These are phyloP conservation scores for Dimorphilus gyrociliatus DNA, from an alignment of 2,888 invertebrate genomes.

Conservation along the genomic window DNA sequence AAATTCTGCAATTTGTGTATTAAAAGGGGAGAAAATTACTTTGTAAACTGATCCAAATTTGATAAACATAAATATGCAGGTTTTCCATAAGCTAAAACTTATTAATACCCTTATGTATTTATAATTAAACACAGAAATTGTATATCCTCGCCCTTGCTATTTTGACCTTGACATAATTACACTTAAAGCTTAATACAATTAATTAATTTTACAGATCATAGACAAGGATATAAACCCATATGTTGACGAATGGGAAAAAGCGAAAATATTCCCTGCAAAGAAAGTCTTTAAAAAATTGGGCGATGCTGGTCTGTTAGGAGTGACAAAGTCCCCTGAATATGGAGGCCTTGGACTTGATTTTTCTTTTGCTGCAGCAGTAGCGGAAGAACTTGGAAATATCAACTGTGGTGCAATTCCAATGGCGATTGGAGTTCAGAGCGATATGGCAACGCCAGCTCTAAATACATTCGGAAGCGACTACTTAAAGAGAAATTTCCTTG, in stretches of 20 bases:
- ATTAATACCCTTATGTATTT: too few relatives aligned
- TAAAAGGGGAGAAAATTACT: too few relatives aligned
- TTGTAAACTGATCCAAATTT: too few relatives aligned
- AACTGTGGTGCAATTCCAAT: constrained; percentile 43
- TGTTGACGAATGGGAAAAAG: constrained; percentile 43
- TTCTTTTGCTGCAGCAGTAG: constrained; percentile 41
- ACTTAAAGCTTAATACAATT: too few relatives aligned
- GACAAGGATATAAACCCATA: constrained; percentile 43
- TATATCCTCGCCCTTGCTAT: too few relatives aligned
- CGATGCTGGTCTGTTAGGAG: constrained; percentile 42
- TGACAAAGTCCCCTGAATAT: constrained; percentile 43
- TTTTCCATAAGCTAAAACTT: too few relatives aligned
- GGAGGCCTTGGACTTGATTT: constrained; percentile 44
- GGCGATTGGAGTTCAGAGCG: constrained; percentile 43
- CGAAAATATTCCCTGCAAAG: constrained; percentile 41
- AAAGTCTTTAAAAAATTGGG: constrained; percentile 43
- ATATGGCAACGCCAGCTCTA: constrained; percentile 44
- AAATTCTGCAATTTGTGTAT: too few relatives aligned
- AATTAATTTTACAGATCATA: constrained; percentile 40
- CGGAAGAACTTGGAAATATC: constrained; percentile 42
- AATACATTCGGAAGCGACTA: constrained; percentile 40
- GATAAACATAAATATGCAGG: too few relatives aligned
- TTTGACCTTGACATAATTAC: too few relatives aligned
- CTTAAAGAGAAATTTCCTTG: constrained; percentile 39
- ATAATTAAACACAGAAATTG: too few relatives aligned